Conservation (phyloP, 2,113 vertebrate species). For the Pteruthius melanotis region DNA sequence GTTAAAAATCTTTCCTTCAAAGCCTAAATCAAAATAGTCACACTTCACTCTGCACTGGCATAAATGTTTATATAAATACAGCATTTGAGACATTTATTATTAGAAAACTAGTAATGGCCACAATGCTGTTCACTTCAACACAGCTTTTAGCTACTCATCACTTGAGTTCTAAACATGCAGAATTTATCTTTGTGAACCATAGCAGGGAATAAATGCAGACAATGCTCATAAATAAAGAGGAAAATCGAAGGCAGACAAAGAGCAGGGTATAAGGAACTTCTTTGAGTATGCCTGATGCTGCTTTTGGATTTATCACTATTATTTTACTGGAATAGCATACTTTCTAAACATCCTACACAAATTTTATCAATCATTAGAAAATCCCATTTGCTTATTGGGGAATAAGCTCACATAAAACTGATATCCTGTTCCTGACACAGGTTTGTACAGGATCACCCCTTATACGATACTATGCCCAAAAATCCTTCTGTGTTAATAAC, state of each 20-base stretch:
- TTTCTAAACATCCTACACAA: background rate
- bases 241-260: background rate
- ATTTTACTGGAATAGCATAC: background rate
- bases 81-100: background rate
- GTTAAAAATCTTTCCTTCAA: background rate
- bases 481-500: background rate
- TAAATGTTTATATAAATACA: background rate
- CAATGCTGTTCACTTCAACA: background rate
- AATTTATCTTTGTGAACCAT: background rate
- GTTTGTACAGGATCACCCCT: background rate
- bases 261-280: background rate
- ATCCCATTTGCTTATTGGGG: background rate
- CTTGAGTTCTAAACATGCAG: background rate
- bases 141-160: background rate
- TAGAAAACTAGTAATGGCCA: background rate
- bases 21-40: background rate
- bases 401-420: background rate
- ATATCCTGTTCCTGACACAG: background rate
- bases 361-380: background rate
- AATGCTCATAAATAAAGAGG: background rate
- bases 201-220: background rate
- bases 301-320: background rate
- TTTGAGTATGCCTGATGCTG: background rate
- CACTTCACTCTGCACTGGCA: background rate
- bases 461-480: accelerated